Evolutionary conservation across 1,140 invertebrate species (phyloP), one percentile per base, ranked within the genome.

Genomic region (Anthonomus grandis): DNA sequence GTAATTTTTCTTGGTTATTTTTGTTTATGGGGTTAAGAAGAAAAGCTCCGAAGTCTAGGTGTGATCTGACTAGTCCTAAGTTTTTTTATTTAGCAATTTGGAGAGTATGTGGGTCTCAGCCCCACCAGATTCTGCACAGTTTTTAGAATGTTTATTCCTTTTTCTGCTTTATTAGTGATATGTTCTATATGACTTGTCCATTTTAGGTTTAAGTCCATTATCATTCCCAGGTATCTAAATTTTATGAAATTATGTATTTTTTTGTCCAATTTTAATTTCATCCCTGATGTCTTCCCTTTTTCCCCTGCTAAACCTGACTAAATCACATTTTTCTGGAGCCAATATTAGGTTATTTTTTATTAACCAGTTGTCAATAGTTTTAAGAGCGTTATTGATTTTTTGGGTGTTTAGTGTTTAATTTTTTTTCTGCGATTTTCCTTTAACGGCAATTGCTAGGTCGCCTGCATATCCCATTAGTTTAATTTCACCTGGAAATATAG

Each of bases 71-170:
- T 2, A 54, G 18, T 1, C 34, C 51, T 12, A 54, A 48, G 34
- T 41, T 54, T 0, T n/a, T n/a, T n/a, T n/a, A n/a, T n/a, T n/a
- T n/a, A n/a, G 27, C 13, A 0, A 49, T 25, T 0, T 46, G 9
- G 5, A 64, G 8, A n/a, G 50, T 47, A 12, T 23, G 17, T 2
- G 62, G 59, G 17, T 64, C 47, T 2, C 48, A 42, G 9, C 59
- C 62, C 62, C 62, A 64, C 38, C 47, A 61, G 1, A 45, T 19
- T 41, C 57, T 48, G 15, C 57, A 60, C 15, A 10, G 19, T 21
- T 39, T 58, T 64, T 9, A 64, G 53, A 9, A 64, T 57, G 45
- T 52, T 62, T 15, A 58, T 23, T 1, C 42, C 54, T 36, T 46
- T 47, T 17, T 23, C n/a, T 4, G 53, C 45, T 44, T 37, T 60